Conservation (phyloP, 1,140 invertebrate genomes). For the Melipona quadrifasciata region DNA sequence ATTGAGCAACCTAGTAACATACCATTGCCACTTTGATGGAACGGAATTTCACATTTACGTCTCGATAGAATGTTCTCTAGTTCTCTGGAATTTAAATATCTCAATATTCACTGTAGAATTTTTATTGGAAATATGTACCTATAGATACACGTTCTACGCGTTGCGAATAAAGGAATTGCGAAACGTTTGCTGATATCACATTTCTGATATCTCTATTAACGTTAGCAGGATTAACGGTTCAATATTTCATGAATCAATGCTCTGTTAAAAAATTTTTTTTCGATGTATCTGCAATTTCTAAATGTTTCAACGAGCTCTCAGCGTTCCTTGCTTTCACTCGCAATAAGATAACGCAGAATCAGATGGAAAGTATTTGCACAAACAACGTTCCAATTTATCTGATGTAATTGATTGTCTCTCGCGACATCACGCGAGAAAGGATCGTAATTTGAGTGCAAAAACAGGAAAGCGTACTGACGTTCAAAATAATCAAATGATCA, state of each 20-base stretch:
- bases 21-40: no score
- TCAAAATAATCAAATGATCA: not conserved
- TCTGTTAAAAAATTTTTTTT: not conserved
- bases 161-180: not conserved
- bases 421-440: not conserved
- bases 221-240: no score
- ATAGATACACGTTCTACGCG: not conserved
- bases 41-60: no score
- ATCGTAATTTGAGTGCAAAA: not conserved
- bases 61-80: no score
- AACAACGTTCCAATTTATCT: not conserved
- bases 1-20: no score
- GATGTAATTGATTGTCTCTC: no score
- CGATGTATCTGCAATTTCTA: not conserved
- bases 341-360: not conserved
- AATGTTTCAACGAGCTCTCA: no score
- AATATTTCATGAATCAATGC: not conserved
- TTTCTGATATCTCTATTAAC: not conserved
- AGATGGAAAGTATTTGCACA: not conserved
- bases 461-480: not conserved
- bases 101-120: not conserved
- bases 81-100: no score
- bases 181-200: not conserved
- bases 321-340: constrained; percentile 8
- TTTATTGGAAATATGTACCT: not conserved